These are phyloP conservation scores for Tenthredo scrophulariae DNA, from an alignment of 2,888 invertebrate species.

Conservation along the genomic window DNA sequence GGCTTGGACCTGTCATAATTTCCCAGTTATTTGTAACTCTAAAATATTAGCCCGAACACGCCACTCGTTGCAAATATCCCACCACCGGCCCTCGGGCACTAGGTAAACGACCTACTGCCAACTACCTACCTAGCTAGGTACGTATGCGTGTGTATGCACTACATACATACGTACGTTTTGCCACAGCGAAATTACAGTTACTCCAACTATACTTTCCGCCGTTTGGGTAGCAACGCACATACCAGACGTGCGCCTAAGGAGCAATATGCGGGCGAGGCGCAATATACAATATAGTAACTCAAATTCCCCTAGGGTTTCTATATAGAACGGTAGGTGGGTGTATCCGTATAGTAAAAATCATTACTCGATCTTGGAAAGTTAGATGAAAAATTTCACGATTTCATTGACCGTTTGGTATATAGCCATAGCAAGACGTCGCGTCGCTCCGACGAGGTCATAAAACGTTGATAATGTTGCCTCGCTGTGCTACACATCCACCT, in stretches of 20 bases:
- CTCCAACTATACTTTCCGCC: constrained; percentile 36
- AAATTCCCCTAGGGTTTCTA: constrained; percentile 23
- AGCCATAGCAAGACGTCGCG: not conserved
- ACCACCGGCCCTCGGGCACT: not conserved
- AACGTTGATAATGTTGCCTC: not conserved
- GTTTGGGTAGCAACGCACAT: constrained; percentile 35
- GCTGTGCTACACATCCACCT: not conserved
- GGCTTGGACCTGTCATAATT: constrained; percentile 24
- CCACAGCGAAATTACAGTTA: constrained; percentile 34
- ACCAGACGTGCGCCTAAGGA: constrained; percentile 46
- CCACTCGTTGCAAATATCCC: constrained; percentile 10
- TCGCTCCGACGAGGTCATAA: not conserved
- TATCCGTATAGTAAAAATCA: constrained; percentile 30
- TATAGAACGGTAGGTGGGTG: not conserved
- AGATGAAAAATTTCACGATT: constrained; percentile 29
- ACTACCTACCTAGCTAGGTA: not conserved
- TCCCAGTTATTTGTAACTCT: constrained; percentile 15
- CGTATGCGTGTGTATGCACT: not conserved
- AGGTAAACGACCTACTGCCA: constrained; percentile 20
- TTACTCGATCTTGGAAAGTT: constrained; percentile 34
- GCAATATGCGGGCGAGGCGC: constrained; percentile 43
- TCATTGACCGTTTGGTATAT: not conserved
- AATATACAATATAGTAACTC: constrained; percentile 46
- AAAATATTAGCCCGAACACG: constrained; percentile 12
- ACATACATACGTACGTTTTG: not conserved